Base-by-base conservation (phyloP, 35 echinoderm and acorn worm species). In the Nesometra sesokonis region DNA sequence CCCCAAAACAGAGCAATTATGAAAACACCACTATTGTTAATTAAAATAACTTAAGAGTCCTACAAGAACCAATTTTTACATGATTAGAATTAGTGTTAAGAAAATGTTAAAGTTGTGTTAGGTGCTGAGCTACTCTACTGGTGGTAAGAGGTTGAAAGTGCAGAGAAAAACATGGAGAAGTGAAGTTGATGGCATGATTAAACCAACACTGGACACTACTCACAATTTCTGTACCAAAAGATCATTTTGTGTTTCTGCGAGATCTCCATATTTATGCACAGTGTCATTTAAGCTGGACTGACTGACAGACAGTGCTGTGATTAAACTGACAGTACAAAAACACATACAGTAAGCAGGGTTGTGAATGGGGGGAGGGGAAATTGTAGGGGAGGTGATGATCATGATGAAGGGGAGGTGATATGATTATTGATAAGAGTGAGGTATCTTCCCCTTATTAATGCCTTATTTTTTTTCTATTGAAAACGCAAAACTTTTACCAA, bases 231-330 rank as follows among this genome's bases (percentile, higher is more conserved):
- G 85, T 32, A 97, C 86, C 85, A 91, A 81, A 77, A 97, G 88
- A 80, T 97, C 94, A 91, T 89, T 93, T 85, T 97, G 94, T 80
- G 77, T 91, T 91, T 91, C 91, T 32, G 94, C 86, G 81, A 97
- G 88, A 89, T 87, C 86, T 89, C 94, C 94, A 81, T 92, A 97
- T 85, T 97, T 97, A 85, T 90, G 81, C 33, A 97, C 94, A n/a
- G 94, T 97, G 84, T 97, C 94, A 82, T 86, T 85, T 82, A 97
- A 90, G 81, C 94, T 97, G 47, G 85, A 86, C 83, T 97, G 94
- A 86, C 91, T 93, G 35, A 85, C 88, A 29, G 91, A 88, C 30
- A 97, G 86, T 36, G 94, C 94, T 86, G 92, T 85, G 82, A 97
- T 93, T 90, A 97, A 82, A 93, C 94, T 97, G 84, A 52, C 35